These are phyloP conservation scores for Lithophane leautieri DNA, from an alignment of 2,888 invertebrate species.

Conservation along the genomic window DNA sequence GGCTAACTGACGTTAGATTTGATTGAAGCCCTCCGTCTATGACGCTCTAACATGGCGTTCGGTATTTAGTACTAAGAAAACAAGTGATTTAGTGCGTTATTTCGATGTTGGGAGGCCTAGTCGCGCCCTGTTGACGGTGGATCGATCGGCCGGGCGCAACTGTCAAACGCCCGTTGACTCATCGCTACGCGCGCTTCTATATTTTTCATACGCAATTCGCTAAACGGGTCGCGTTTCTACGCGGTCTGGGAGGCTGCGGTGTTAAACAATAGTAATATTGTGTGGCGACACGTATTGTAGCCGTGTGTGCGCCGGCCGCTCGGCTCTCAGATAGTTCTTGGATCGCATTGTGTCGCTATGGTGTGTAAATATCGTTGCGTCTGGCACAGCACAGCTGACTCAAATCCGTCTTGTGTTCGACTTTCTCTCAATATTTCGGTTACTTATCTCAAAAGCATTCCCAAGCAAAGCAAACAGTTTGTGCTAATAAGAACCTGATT, in stretches of 20 bases:
- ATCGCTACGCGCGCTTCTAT: conserved; percentile 79
- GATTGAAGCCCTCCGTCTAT: conserved; percentile 74
- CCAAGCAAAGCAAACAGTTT: conserved; percentile 67
- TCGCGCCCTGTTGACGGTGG: conserved; percentile 81
- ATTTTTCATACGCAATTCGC: conserved; percentile 84
- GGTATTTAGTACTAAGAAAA: conserved; percentile 66
- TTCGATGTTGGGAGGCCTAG: conserved; percentile 68
- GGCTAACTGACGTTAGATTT: conserved; percentile 82
- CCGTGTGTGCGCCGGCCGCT: conserved; percentile 26
- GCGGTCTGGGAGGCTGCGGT: conserved; percentile 61
- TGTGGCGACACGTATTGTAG: conserved; percentile 43
- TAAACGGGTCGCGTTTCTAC: conserved; percentile 72
- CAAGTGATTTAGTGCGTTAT: conserved; percentile 75
- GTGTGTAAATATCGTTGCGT: conserved; percentile 67
- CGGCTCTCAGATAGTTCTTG: conserved; percentile 32
- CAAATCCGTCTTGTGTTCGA: conserved; percentile 60
- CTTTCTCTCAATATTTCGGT: conserved; percentile 49
- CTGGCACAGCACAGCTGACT: conserved; percentile 70
- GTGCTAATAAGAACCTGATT: conserved; percentile 55
- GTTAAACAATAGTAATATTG: conserved; percentile 69
- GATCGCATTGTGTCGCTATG: conserved; percentile 62
- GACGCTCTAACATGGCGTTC: conserved; percentile 77
- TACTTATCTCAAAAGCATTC: conserved; percentile 39
- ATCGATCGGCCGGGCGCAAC: conserved; percentile 89
- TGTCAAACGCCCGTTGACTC: conserved; percentile 89